A percentile compares a stretch with the other conserved stretches of the same genome.
These are phyloP conservation scores for Andricus quercusramuli DNA, from an alignment of 2,888 invertebrate genomes.

Conservation along the genomic window DNA sequence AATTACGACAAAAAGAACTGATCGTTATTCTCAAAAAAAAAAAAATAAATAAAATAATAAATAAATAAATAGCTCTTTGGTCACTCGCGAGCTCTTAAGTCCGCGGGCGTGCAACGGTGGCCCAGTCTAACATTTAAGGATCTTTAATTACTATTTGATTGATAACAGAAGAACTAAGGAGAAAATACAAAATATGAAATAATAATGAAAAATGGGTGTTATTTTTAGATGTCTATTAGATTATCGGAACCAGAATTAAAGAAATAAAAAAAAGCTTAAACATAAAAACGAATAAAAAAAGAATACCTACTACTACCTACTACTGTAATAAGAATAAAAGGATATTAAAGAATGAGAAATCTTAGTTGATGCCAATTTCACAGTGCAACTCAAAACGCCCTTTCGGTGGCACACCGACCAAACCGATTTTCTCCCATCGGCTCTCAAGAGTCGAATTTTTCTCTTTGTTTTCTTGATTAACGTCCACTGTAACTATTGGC, in stretches of 20 bases:
- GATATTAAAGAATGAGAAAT: slow-evolving; percentile 65
- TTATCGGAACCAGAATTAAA: slow-evolving; percentile 75
- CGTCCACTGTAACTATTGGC: slow-evolving; percentile 36
- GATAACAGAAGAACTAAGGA: slow-evolving; percentile 61
- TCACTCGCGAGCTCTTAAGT: slow-evolving; percentile 51
- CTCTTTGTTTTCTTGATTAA: slow-evolving; percentile 7
- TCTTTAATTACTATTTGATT: slow-evolving; percentile 68
- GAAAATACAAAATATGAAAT: slow-evolving; percentile 72
- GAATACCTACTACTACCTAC: slow-evolving; percentile 60
- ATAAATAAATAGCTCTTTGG: slow-evolving; percentile 25
- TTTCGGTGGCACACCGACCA: slow-evolving; percentile 44
- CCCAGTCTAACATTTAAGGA: slow-evolving; percentile 69
- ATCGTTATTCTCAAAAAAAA: background rate
- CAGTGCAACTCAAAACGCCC: slow-evolving; percentile 45
- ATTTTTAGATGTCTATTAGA: slow-evolving; percentile 79
- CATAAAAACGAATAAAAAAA: slow-evolving; percentile 60
- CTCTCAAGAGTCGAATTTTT: background rate
- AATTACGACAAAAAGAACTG: slow-evolving; percentile 15
- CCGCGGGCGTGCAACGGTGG: slow-evolving; percentile 60
- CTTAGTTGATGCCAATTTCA: slow-evolving; percentile 76
- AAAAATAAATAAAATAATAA: slow-evolving; percentile 11
- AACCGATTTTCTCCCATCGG: slow-evolving; percentile 20
- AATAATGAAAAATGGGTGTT: slow-evolving; percentile 77
- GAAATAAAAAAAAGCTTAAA: slow-evolving; percentile 76
- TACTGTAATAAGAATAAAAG: slow-evolving; percentile 65